Evolutionary conservation across 2,888 invertebrate genomes (phyloP), one percentile per base, ranked within the genome.

Genomic region (Xestia c-nigrum): DNA sequence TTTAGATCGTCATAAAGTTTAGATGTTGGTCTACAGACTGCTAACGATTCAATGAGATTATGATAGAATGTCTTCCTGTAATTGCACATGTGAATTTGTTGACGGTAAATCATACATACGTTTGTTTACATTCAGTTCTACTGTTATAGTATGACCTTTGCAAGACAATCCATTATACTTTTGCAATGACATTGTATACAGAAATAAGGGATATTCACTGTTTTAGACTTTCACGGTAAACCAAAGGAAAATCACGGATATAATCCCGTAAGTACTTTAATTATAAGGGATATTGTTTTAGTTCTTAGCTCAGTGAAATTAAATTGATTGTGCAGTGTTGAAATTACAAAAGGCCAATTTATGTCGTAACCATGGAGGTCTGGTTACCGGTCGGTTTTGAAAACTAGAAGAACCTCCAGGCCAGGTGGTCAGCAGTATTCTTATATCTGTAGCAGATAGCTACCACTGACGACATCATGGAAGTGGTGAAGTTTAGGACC

Each of bases 1-100:
- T 67, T 72, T 66, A 78, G 72, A 74, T 24, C 40, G 19, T n/a
- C 64, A 40, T 84, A 71, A 71, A 63, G 31, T n/a, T 55, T 50
- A 46, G 24, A 10, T 57, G 12, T 64, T 55, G 38, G 55, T 66
- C 61, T 61, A 38, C n/a, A n/a, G n/a, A n/a, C 38, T 43, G 66
- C 40, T 57, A 57, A 46, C 43, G 24, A 38, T 55, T 55, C 55
- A 67, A 16, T 14, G 14, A 9, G 46, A 40, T 81, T n/a, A 50
- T 16, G 14, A 4, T 81, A 5, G n/a, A 72, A 57, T 79, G 21
- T 10, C 63, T 78, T 76, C 50, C 59, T 59, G 50, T 14, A 5
- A 55, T 55, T 52, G 21, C 16, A 59, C 24, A 14, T 59, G 1
- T 24, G 12, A 16, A 57, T 57, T 16, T 59, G 57, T 24, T 57